Evolutionary conservation across 2,888 invertebrate genomes (phyloP), one percentile per base, ranked within the genome.

Genomic region (Hypolimnas misippus): DNA sequence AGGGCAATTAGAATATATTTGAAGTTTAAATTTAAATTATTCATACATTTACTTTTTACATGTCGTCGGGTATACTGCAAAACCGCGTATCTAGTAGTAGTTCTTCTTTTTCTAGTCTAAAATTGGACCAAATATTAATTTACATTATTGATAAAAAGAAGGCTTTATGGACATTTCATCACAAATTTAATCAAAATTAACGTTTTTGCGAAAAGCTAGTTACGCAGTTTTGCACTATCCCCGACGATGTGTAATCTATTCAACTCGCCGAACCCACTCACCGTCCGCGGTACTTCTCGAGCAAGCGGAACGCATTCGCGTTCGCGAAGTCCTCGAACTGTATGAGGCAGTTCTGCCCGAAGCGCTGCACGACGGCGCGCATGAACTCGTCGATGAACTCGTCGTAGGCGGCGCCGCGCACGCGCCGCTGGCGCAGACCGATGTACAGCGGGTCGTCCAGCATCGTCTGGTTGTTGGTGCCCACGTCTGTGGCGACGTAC

Each of bases 261-360:
- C n/a, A n/a, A n/a, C n/a, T n/a, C n/a, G n/a, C 25, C 25, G 2
- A 25, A 25, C 2, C 25, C 25, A 25, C 25, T 25, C 5, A 25
- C 25, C 5, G 2, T 2, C 25, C 25, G 25, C 25, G 25, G 25
- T 25, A 25, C 83, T 97, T 98, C 76, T 95, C 96, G 69, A 99
- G 93, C 59, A 99, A 93, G 35, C 97, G 93, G 93, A 99, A 99
- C 5, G 99, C 99, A 89, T 99, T 99, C 8, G 96, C 94, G 82
- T 99, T 99, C 57, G 96, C 99, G 85, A 99, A 99, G 92, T 99
- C 99, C 92, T 99, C 99, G 90, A 99, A 99, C 93, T 96, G 96
- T 53, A 98, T 97, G 65, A 98, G 94, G 58, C 95, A 95, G 85
- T 96, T 97, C 87, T 96, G 96, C 0, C 97, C 97, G 83, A 94